phyloP scores from a whole-genome alignment of 2,888 invertebrate genomes.

The Coenonympha glycerion region DNA sequence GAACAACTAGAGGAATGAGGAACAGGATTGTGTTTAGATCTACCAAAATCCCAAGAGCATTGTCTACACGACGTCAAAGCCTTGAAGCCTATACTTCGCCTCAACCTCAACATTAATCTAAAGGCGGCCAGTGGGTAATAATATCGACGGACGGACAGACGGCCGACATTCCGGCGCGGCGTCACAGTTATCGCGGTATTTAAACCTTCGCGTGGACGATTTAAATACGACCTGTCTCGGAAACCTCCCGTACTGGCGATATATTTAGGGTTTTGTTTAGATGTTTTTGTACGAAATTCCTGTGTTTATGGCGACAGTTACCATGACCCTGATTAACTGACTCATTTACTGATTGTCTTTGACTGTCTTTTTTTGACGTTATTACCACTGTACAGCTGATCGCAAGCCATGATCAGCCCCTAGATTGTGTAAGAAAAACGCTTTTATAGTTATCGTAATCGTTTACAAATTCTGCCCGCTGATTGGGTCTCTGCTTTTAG shows the following conservation, averaged over 20 bases:
- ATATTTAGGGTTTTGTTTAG: conserved; percentile 11
- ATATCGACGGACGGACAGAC: conserved; percentile 28
- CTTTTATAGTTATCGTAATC: no score
- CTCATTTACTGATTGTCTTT: background rate
- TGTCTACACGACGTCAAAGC: no score
- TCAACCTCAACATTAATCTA: conserved; percentile 1
- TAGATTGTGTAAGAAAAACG: no score
- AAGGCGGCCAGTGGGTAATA: conserved; percentile 1
- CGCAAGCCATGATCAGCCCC: no score
- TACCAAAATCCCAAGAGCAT: no score
- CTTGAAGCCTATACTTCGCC: no score
- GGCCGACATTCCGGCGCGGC: conserved; percentile 43
- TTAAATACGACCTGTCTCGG: conserved; percentile 14
- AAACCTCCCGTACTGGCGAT: conserved; percentile 9
- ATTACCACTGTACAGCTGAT: no score
- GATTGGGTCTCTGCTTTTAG: no score
- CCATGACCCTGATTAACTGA: conserved; percentile 4
- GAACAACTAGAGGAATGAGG: no score
- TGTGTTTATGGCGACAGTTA: conserved; percentile 6
- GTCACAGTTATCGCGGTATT: conserved; percentile 43
- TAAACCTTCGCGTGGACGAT: conserved; percentile 13
- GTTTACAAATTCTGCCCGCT: no score
- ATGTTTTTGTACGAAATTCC: conserved; percentile 10
- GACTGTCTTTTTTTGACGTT: no score
- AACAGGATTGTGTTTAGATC: no score